Conservation (phyloP, 2,797 vertebrate species). For the Threskiornis aethiopicus region DNA sequence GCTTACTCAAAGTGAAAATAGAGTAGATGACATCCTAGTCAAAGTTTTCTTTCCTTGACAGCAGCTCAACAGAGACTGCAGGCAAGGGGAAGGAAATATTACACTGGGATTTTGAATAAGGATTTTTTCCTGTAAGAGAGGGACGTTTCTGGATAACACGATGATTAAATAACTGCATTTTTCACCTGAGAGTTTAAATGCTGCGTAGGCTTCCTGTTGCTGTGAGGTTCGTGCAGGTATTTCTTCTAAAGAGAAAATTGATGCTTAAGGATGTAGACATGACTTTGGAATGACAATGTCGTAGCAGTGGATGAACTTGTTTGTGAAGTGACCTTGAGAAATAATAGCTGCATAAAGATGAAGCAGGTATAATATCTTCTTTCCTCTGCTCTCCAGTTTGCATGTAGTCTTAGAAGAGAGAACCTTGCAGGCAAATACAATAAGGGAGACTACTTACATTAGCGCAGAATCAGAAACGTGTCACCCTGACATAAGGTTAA, state of each 20-base stretch:
- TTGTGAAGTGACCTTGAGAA: background rate
- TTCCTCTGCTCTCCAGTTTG: background rate
- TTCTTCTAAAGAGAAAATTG: background rate
- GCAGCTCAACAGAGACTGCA: background rate
- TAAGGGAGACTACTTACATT: background rate
- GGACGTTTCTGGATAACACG: background rate
- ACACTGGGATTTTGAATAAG: background rate
- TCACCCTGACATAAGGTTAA: background rate
- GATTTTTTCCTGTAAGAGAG: background rate
- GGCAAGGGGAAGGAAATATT: background rate
- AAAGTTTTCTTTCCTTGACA: background rate
- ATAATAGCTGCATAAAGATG: background rate
- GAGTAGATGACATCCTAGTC: background rate
- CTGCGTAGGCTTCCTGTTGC: background rate
- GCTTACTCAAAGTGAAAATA: background rate
- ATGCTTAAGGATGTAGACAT: background rate
- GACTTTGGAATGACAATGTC: background rate
- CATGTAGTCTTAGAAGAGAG: background rate
- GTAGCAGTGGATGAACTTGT: background rate
- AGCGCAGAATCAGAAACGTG: background rate
- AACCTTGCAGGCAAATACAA: background rate
- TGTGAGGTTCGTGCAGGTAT: background rate
- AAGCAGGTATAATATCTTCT: accelerated
- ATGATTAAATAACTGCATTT: background rate
- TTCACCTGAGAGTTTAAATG: background rate